Base-by-base conservation (phyloP, 1,140 invertebrate species). In the Drosophila oshimai region DNA sequence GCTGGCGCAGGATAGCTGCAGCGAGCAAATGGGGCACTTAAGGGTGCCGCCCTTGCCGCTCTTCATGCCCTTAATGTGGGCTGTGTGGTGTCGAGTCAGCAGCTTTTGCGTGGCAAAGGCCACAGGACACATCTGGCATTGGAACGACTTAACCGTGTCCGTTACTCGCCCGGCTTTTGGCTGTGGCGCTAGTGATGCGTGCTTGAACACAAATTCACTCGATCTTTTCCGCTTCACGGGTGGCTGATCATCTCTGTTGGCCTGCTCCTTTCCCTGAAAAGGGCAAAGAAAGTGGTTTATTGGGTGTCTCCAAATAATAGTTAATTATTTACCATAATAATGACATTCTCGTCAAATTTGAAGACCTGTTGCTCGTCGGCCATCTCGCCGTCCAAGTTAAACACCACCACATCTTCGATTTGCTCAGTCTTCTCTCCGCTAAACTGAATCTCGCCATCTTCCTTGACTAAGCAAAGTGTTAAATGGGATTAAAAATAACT, bases 1-100 rank as follows among this genome's bases (percentile, higher is more conserved):
- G 39, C 96, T 96, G 51, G 93, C 93, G 29, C 96, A 95, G 1
- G 96, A 96, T 89, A 98, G 96, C 91, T 94, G 93, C 83, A 96
- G 94, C 28, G 95, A 93, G 89, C 97, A 98, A 9, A 94, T 92
- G 5, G 92, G 91, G 74, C 94, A 95, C 37, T 93, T 67, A 1
- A 76, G 93, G 0, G 65, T 9, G 12, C 72, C 94, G 12, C 67
- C 62, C 2, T 64, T 70, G 36, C 88, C 89, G 3, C 68, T 86
- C 41, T 94, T 94, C 47, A 93, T 72, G 50, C 93, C 93, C 34
- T 93, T 93, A 15, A 92, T 92, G 67, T 95, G 94, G 1, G 93
- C 92, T 5, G 93, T 94, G 13, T 93, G 91, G 74, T 95, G 94
- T 42, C 94, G 92, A 18, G 93, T 92, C 5, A 94, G 67, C 74